Base-by-base conservation (phyloP, 2,888 invertebrate genomes). In the Euspilapteryx auroguttella region DNA sequence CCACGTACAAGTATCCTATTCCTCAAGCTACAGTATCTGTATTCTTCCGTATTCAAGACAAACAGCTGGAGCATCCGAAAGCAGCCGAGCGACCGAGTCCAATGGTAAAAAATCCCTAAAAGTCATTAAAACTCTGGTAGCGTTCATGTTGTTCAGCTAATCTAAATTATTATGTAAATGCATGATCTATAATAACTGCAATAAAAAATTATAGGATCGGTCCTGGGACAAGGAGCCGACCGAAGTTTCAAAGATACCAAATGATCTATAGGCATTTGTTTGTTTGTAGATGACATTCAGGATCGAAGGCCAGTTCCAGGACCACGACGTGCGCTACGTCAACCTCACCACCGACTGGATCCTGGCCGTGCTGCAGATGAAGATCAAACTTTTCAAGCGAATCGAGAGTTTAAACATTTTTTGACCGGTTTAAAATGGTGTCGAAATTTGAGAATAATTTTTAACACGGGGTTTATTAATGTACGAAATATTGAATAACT, bases 11-110 rank as follows among this genome's bases (percentile, higher is more conserved):
- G 0, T 71, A 66, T 32, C 73, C 73, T 0, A 57, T 73, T 11
- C 69, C 75, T 2, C 73, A 73, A 37, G 55, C 56, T 0, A 63
- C 65, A 0, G 66, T 41, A 0, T 61, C 63, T 0, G 69, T 71
- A 0, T 68, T 53, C 46, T 73, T 75, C 38, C 51, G 58, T 13
- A 45, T 71, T 1, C 44, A 59, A 32, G 56, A 65, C 12, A 58
- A 51, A 17, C 56, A 49, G 4, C 39, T 55, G 0, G 51, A 56
- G 2, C 47, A 52, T 0, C 37, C 45, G 0, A 45, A 46, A 4
- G 20, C 20, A 20, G 20, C 29, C n/a, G n/a, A n/a, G n/a, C n/a
- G n/a, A n/a, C n/a, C n/a, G n/a, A n/a, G n/a, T n/a, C n/a, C n/a
- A n/a, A n/a, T n/a, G n/a, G n/a, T n/a, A n/a, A n/a, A n/a, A n/a